Conservation (phyloP, 2,113 vertebrate genomes). For the Vimba vimba region DNA sequence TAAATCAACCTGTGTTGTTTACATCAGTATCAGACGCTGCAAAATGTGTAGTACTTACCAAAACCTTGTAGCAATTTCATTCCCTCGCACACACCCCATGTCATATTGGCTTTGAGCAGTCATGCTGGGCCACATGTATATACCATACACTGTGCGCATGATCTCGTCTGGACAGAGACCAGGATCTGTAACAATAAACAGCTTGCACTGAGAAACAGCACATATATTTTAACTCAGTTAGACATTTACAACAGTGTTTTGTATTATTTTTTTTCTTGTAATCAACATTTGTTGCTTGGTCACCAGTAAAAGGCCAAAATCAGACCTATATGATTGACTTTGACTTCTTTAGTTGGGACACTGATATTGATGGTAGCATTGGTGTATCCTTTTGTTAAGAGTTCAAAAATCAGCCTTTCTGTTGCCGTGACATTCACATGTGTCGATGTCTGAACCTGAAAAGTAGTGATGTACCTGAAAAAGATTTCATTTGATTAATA, state of each 20-base stretch:
- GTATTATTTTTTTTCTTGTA: no score
- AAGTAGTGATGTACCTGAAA: conserved; percentile 67
- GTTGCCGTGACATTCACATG: conserved; percentile 34
- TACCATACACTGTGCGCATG: conserved; percentile 65
- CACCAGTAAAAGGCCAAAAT: neutral
- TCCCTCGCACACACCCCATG: conserved; percentile 64
- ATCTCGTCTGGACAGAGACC: conserved; percentile 66
- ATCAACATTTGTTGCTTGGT: no score
- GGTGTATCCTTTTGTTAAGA: conserved; percentile 57
- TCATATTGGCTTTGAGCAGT: conserved; percentile 57
- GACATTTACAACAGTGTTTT: no score
- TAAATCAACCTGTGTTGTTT: neutral
- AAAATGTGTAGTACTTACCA: conserved; percentile 66
- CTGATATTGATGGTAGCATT: conserved; percentile 58
- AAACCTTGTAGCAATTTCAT: conserved; percentile 60
- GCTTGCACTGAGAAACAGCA: neutral
- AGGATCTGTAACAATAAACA: conserved; percentile 62
- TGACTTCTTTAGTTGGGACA: conserved; percentile 45
- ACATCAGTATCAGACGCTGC: neutral
- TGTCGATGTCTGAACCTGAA: conserved; percentile 64
- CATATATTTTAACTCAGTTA: neutral
- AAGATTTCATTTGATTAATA: neutral
- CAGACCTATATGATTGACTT: conserved; percentile 61
- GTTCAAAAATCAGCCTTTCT: conserved; percentile 30
- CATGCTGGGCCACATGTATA: conserved; percentile 66